Evolutionary conservation across 2,113 vertebrate genomes (phyloP).

Genomic region (Pseudorasbora parva): DNA sequence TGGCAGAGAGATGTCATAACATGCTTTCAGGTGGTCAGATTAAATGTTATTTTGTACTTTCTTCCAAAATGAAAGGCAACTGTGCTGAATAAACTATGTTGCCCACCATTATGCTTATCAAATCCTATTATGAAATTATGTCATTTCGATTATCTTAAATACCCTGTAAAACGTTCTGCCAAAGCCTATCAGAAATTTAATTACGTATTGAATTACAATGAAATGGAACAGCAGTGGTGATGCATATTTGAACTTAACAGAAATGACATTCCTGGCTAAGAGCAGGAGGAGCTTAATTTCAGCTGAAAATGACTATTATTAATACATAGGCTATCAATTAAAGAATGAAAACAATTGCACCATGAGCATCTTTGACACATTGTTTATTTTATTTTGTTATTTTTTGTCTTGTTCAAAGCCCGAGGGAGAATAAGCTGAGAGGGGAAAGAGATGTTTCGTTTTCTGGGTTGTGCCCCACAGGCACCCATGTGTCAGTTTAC

Average conservation of each 20-base stretch:
- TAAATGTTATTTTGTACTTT: neutral
- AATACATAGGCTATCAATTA: neutral
- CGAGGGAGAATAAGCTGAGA: neutral
- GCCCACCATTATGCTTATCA: slow-evolving; percentile 53
- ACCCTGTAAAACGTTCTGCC: slow-evolving; percentile 56
- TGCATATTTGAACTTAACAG: slow-evolving; percentile 53
- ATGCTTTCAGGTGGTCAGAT: slow-evolving; percentile 7
- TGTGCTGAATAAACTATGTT: slow-evolving; percentile 42
- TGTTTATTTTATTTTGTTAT: neutral
- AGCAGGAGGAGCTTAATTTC: slow-evolving; percentile 24
- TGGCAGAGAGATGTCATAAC: neutral
- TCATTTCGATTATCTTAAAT: slow-evolving; percentile 58
- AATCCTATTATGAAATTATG: slow-evolving; percentile 54
- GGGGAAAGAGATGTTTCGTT: slow-evolving; percentile 53
- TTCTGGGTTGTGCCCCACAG: slow-evolving; percentile 47
- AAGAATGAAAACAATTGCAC: neutral
- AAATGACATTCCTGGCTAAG: slow-evolving; percentile 45
- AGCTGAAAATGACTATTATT: neutral
- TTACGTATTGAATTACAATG: slow-evolving; percentile 58
- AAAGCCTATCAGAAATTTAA: slow-evolving; percentile 60
- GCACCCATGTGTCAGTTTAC: slow-evolving; percentile 57
- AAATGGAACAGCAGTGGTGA: slow-evolving; percentile 47
- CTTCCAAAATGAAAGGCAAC: slow-evolving; percentile 31
- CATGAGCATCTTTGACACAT: neutral
- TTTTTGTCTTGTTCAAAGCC: neutral